Base-by-base conservation (phyloP, 2,888 invertebrate species). In the Melipona bicolor region DNA sequence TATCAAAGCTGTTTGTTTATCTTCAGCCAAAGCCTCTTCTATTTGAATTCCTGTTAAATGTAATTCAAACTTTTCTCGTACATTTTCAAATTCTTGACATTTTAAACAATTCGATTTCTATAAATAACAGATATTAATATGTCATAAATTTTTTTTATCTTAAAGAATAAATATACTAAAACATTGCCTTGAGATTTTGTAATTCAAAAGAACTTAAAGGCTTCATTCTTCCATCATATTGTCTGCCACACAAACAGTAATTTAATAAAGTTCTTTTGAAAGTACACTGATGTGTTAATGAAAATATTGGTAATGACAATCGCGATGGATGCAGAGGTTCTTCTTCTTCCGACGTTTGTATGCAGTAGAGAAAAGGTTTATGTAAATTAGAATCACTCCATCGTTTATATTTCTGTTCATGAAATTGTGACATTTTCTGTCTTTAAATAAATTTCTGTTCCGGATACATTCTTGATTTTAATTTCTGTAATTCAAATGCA, bases 1-100 rank as follows among this genome's bases (percentile, higher is more conserved):
- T 54, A 91, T 82, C 65, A 90, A 73, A 52, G 79, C 81, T 4
- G 85, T n/a, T 86, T 87, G 86, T 43, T 74, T 85, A 73, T 91
- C 90, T 43, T 88, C 88, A 4, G 87, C 87, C 17, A 90, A 52
- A 54, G 90, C 80, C 32, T 91, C 90, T 69, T 91, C 87, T 4
- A 91, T 87, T 82, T 91, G 87, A 70, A 83, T 88, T 27, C 83
- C 87, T 68, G 87, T 85, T 36, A 91, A 77, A 49, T 88, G 83
- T 32, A 90, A 52, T 56, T 88, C 87, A 74, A 91, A 76, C 67
- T 62, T 81, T 77, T 83, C 85, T 74, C 78, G 76, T 24, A 69
- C 32, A 72, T 81, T 76, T 21, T 68, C 74, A 49, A 56, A n/a
- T 43, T 73, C 36, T 49, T 54, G 49, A 36, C 36, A 81, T 49